Base-by-base conservation (phyloP, 2,888 invertebrate genomes). In the Volucella inflata region DNA sequence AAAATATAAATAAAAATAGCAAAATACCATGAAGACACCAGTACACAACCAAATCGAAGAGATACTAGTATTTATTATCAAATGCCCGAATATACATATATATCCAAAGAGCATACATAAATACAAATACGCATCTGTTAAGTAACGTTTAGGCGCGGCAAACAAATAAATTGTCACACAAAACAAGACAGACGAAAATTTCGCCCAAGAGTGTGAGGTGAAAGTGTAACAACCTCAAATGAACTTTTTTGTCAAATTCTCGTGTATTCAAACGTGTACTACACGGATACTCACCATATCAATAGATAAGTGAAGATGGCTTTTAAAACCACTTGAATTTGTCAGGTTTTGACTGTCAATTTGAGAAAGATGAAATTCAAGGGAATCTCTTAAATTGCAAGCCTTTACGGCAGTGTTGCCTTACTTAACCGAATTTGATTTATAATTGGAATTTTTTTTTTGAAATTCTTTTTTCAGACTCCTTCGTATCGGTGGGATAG, bases 171-270 rank as follows among this genome's bases (percentile, higher is more conserved):
- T 82, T 82, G 71, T 76, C 70, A 70, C 71, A 59, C 71, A 76
- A 57, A 44, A n/a, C 44, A 30, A 30, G 30, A 30, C 62, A n/a
- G n/a, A 68, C 53, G 79, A 17, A 62, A 38, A 64, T 44, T 62
- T 71, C 77, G 53, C 55, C 30, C 53, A 77, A 62, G 77, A 30
- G 44, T 40, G 14, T 30, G 83, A 84, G 84, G 84, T 84, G 84
- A 84, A 84, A 84, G 84, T 80, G 79, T 84, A 84, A 84, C 79
- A 79, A 84, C 79, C 84, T 79, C 75, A 71, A 79, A 67, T 84
- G 84, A 84, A 84, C 84, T 84, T 84, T 30, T 30, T 84, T 76
- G 79, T 79, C 83, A 75, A 84, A 84, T 84, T 68, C 75, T 59
- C 70, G 64, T 53, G 57, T 62, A 74, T 21, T 62, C 36, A 57